Conservation (phyloP, 30 jellyfish, hydroid and myxozoan species). For the Hydractinia symbiolongicarpus region DNA sequence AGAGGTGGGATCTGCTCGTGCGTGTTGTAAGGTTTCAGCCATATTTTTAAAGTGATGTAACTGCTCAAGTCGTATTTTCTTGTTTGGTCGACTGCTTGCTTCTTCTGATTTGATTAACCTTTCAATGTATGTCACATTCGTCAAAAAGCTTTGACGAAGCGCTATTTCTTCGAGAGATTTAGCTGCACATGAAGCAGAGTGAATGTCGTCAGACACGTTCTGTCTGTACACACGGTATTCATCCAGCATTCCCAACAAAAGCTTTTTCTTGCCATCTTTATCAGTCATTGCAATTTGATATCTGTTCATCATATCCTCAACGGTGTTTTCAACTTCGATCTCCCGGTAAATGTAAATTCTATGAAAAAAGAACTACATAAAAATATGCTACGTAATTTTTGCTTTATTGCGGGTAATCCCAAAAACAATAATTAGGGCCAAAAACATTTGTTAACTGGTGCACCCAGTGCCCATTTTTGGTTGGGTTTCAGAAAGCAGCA, state of each 20-base stretch:
- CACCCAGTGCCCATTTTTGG: no score
- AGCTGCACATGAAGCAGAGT: background rate
- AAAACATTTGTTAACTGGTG: no score
- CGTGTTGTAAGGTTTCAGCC: slow-evolving; percentile 1
- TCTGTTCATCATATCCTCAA: background rate
- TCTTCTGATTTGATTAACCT: slow-evolving; percentile 12
- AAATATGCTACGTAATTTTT: no score
- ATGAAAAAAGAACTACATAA: background rate
- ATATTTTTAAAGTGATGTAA: background rate
- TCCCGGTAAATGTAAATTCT: background rate
- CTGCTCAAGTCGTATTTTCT: slow-evolving; percentile 4
- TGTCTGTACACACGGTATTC: background rate
- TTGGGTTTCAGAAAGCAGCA: no score
- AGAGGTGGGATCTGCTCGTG: background rate
- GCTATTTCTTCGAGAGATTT: slow-evolving; percentile 11
- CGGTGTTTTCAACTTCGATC: slow-evolving; percentile 2
- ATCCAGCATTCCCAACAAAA: background rate
- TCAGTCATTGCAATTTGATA: slow-evolving; percentile 10
- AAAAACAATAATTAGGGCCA: no score
- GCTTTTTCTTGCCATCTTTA: slow-evolving; percentile 9
- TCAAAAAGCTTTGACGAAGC: slow-evolving; percentile 4
- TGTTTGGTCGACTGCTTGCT: background rate
- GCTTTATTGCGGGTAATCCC: no score
- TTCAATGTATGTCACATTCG: slow-evolving; percentile 3
- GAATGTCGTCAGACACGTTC: background rate